phyloP scores from a whole-genome alignment of 2,797 vertebrate genomes.

The Acipenser oxyrinchus region DNA sequence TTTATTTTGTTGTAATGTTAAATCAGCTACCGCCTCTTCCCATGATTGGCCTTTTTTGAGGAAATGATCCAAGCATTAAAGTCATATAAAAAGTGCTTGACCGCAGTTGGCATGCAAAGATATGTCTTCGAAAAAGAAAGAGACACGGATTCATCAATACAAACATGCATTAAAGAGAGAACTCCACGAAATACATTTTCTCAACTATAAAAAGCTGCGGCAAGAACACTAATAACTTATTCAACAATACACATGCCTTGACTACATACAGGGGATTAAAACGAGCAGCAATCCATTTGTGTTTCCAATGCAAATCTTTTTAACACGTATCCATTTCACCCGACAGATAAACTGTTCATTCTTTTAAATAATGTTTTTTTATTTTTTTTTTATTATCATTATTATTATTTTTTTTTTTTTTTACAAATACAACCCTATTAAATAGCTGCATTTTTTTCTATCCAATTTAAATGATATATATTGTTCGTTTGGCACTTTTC shows the following conservation, averaged over 20 bases:
- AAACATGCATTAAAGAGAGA: conserved; percentile 77
- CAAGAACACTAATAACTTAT: conserved; percentile 71
- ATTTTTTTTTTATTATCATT: conserved; percentile 27
- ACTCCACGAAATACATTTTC: conserved; percentile 76
- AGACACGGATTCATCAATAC: conserved; percentile 66
- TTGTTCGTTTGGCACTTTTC: conserved; percentile 75
- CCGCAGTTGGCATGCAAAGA: conserved; percentile 63
- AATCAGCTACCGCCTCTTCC: no score
- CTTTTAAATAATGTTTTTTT: conserved; percentile 25
- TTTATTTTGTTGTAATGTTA: no score
- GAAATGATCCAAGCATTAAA: conserved; percentile 18
- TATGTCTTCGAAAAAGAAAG: conserved; percentile 53
- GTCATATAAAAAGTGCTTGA: conserved; percentile 49
- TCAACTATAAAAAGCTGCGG: conserved; percentile 72
- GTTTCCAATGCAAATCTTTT: no score
- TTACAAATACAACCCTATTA: conserved; percentile 29
- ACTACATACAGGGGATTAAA: conserved; percentile 26
- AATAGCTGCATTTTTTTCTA: conserved; percentile 22
- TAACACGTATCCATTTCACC: no score
- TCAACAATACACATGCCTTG: conserved; percentile 57
- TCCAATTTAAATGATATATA: conserved; percentile 52
- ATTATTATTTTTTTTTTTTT: conserved; percentile 26
- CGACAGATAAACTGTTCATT: no score
- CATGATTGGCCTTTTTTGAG: conserved; percentile 12
- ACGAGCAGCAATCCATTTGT: conserved; percentile 14